Evolutionary conservation across 2,888 invertebrate species (phyloP).

Genomic region (Papilio demoleus): DNA sequence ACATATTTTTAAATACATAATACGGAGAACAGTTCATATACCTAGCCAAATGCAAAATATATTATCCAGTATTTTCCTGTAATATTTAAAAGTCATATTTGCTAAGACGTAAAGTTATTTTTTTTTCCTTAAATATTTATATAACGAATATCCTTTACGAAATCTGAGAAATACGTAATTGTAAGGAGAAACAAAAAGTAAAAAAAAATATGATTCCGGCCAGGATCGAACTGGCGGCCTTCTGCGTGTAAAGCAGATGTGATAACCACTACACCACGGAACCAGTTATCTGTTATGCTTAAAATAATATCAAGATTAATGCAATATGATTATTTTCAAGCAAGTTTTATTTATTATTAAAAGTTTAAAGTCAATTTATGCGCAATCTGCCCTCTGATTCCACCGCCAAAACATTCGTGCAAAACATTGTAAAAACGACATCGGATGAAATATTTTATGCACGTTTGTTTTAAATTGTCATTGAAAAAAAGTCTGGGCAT

Average conservation of each 20-base stretch:
- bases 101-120: not conserved
- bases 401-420: no score
- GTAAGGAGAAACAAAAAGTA: constrained; percentile 32
- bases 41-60: not conserved
- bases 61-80: not conserved
- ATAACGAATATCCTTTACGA: not conserved
- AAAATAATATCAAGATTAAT: constrained; percentile 45
- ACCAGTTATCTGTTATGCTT: constrained; percentile 57
- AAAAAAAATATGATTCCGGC: constrained; percentile 73
- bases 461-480: no score
- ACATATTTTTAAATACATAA: not conserved
- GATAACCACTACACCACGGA: constrained; percentile 90
- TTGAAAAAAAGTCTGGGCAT: no score
- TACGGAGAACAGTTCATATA: not conserved
- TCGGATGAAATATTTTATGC: no score
- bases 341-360: no score
- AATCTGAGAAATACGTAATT: not conserved
- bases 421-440: no score
- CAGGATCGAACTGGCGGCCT: constrained; percentile 82
- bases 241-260: constrained; percentile 87
- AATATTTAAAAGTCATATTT: not conserved
- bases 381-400: not conserved
- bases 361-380: not conserved
- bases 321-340: no score
- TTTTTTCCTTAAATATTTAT: no score